Evolutionary conservation across 2,888 invertebrate species (phyloP).

Genomic region (Zaprionus lineosus): DNA sequence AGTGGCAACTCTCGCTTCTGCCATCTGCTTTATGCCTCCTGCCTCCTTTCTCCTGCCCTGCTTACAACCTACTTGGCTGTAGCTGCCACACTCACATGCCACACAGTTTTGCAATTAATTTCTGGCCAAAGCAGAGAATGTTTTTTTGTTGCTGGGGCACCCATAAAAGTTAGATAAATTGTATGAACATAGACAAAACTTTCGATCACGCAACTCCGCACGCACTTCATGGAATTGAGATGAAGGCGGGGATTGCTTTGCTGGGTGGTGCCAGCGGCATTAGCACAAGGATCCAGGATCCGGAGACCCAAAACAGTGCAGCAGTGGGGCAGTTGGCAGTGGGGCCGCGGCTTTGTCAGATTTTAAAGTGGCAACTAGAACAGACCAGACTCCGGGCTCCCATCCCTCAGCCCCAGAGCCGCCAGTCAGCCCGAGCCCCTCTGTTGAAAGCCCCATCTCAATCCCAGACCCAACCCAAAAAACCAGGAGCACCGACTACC

Average conservation of each 20-base stretch:
- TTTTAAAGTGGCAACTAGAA: conserved; percentile 63
- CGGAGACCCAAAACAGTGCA: no score
- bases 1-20: conserved; percentile 70
- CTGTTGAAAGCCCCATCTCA: background rate
- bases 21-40: conserved; percentile 77
- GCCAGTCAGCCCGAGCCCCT: no score
- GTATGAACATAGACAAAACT: conserved; percentile 71
- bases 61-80: no score
- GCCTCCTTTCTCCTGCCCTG: conserved; percentile 48
- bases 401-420: no score
- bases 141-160: conserved; percentile 46
- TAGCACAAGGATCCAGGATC: no score
- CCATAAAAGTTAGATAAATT: conserved; percentile 78
- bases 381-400: conserved; percentile 2
- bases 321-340: background rate
- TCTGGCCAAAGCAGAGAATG: conserved; percentile 61
- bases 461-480: conserved; percentile 42
- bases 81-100: conserved; percentile 35
- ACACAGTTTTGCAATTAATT: conserved; percentile 77
- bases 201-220: conserved; percentile 72
- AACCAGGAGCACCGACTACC: conserved; percentile 63
- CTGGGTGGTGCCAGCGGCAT: background rate
- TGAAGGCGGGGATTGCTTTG: no score
- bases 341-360: conserved; percentile 54
- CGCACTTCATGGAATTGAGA: conserved; percentile 46